Evolutionary conservation across 2,888 invertebrate genomes (phyloP).

Genomic region (Gymnocheta viridis): DNA sequence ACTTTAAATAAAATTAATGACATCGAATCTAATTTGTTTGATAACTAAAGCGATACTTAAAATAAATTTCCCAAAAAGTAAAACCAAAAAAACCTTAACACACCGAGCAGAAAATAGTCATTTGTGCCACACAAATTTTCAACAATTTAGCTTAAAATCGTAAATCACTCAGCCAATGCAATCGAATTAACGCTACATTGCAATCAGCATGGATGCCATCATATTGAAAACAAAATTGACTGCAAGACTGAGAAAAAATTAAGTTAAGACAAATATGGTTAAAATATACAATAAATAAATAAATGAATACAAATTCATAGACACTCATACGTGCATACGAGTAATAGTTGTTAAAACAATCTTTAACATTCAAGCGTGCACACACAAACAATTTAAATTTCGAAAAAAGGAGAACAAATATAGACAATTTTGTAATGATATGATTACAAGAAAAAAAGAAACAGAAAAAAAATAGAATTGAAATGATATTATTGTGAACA

Average conservation of each 20-base stretch:
- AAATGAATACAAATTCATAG: conserved; percentile 35
- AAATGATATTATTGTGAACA: conserved; percentile 42
- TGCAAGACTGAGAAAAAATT: conserved; percentile 32
- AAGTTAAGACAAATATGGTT: conserved; percentile 67
- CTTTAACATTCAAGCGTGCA: not conserved
- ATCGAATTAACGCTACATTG: conserved; percentile 68
- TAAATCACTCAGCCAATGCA: conserved; percentile 68
- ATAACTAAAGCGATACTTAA: conserved; percentile 36
- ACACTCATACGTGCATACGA: not conserved
- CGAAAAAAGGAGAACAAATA: conserved; percentile 26
- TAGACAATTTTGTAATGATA: conserved; percentile 67
- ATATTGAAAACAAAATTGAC: conserved; percentile 50
- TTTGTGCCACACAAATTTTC: conserved; percentile 62
- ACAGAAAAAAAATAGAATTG: conserved; percentile 7
- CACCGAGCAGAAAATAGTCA: conserved; percentile 23
- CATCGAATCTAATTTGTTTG: conserved; percentile 29
- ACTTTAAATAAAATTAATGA: not conserved
- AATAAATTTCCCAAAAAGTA: not conserved
- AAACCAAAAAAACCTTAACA: not conserved
- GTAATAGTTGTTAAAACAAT: not conserved
- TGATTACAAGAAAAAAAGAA: conserved; percentile 37
- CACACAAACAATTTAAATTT: not conserved
- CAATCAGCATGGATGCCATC: conserved; percentile 69
- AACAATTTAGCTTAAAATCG: conserved; percentile 64
- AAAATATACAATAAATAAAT: conserved; percentile 55